Evolutionary conservation across 2,888 invertebrate species (phyloP).

Genomic region (Spodoptera exigua): DNA sequence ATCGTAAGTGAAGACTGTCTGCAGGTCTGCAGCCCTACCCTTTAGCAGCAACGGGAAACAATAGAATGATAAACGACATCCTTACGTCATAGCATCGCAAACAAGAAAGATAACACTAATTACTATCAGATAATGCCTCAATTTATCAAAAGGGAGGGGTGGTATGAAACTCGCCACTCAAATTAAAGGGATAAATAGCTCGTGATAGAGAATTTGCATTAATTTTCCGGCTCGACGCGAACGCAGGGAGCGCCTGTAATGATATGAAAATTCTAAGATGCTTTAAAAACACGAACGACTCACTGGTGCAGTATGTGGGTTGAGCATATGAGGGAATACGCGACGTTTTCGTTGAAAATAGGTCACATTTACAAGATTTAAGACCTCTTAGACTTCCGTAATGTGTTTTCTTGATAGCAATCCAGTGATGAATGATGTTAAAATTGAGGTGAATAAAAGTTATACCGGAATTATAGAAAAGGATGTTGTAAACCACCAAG

Average conservation of each 20-base stretch:
- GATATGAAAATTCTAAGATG: conserved; percentile 61
- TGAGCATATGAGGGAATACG: conserved; percentile 13
- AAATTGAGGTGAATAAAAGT: conserved; percentile 19
- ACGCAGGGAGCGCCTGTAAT: conserved; percentile 39
- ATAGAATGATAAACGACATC: conserved; percentile 46
- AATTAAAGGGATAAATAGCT: conserved; percentile 71
- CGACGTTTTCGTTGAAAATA: conserved; percentile 32
- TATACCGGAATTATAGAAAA: background rate
- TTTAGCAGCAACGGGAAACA: conserved; percentile 21
- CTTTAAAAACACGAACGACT: conserved; percentile 32
- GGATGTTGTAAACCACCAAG: too few species aligned
- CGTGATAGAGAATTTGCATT: conserved; percentile 68
- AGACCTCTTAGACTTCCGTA: conserved; percentile 29
- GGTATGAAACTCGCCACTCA: conserved; percentile 54
- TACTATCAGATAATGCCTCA: conserved; percentile 47
- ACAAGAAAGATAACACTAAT: conserved; percentile 48
- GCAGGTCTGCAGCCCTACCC: conserved; percentile 4
- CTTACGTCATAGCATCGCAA: conserved; percentile 34
- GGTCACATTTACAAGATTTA: conserved; percentile 50
- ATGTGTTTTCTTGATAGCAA: conserved; percentile 24
- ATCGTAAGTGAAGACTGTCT: conserved; percentile 3
- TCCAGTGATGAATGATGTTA: conserved; percentile 22
- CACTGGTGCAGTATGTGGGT: conserved; percentile 26
- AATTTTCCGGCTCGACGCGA: conserved; percentile 63
- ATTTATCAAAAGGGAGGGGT: conserved; percentile 43